These are phyloP conservation scores for Chaetorhynchus papuensis DNA, from an alignment of 2,113 vertebrate genomes.

Conservation along the genomic window DNA sequence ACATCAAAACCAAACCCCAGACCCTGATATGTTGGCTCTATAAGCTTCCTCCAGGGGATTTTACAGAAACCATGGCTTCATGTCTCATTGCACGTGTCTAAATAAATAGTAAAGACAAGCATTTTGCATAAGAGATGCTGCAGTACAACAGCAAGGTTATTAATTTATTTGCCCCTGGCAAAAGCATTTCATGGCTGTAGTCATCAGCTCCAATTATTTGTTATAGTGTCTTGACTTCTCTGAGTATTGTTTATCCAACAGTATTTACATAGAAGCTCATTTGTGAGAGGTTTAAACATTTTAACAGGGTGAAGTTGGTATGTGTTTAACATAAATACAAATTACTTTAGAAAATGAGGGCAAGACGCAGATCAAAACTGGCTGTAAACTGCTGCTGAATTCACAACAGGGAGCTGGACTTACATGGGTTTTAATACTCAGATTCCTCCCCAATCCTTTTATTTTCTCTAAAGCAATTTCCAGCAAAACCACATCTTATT, in stretches of 20 bases:
- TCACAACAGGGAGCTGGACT: neutral
- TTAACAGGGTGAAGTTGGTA: neutral
- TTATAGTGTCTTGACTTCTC: neutral
- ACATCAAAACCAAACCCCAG: neutral
- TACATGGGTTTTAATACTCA: neutral
- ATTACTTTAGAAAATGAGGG: conserved; percentile 3
- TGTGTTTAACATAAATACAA: neutral
- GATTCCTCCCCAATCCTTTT: neutral
- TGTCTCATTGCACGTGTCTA: conserved; percentile 2
- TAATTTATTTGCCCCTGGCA: neutral
- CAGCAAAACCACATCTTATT: neutral
- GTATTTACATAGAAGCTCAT: conserved; percentile 11
- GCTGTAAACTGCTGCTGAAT: neutral
- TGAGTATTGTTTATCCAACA: neutral
- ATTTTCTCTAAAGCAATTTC: neutral
- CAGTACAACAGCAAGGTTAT: neutral
- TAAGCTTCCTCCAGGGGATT: conserved; percentile 4
- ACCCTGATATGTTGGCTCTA: neutral
- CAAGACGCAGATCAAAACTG: neutral
- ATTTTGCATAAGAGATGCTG: neutral
- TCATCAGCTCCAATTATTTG: neutral
- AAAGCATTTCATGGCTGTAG: neutral
- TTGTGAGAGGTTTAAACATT: neutral
- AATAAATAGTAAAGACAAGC: neutral
- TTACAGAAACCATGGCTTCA: neutral